Percentiles rank a stretch among this genome's conserved stretches.
phyloP scores from a whole-genome alignment of 2,888 invertebrate genomes.

The Gerris lacustris region DNA sequence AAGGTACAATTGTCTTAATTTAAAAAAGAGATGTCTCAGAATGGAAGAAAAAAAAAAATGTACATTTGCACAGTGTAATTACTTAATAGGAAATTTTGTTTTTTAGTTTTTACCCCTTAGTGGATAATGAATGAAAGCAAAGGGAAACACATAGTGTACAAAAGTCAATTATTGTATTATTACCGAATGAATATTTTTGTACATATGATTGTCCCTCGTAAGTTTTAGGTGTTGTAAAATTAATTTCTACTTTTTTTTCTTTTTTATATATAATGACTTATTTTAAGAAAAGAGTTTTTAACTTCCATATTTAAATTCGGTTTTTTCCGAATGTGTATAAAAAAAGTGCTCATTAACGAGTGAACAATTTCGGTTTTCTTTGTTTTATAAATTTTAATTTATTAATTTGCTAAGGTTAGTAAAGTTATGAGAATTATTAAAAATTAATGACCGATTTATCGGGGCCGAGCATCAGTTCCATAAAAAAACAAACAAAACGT shows the following conservation, averaged over 20 bases:
- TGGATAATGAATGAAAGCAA: constrained; percentile 18
- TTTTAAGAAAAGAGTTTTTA: too few relatives aligned
- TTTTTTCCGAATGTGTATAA: too few relatives aligned
- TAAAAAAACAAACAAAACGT: too few relatives aligned
- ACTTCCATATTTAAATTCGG: too few relatives aligned
- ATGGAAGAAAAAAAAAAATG: constrained; percentile 21
- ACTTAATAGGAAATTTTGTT: not conserved
- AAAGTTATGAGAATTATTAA: constrained; percentile 13
- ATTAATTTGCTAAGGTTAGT: constrained; percentile 23
- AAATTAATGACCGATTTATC: too few relatives aligned
- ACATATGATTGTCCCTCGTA: constrained; percentile 41
- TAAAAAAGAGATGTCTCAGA: too few relatives aligned
- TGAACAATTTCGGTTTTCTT: too few relatives aligned
- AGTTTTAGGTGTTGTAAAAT: constrained; percentile 35
- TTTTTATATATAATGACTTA: too few relatives aligned
- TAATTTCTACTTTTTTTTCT: constrained; percentile 26
- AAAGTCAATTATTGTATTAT: constrained; percentile 43
- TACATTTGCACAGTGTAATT: constrained; percentile 33
- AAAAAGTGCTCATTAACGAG: too few relatives aligned
- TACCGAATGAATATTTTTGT: constrained; percentile 44
- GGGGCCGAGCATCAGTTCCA: too few relatives aligned
- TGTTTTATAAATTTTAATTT: constrained; percentile 4
- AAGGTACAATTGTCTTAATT: constrained; percentile 2
- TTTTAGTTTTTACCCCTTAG: too few relatives aligned
- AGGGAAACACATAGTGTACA: constrained; percentile 37